phyloP scores from a whole-genome alignment of 2,797 vertebrate genomes.

The Trichosurus vulpecula region DNA sequence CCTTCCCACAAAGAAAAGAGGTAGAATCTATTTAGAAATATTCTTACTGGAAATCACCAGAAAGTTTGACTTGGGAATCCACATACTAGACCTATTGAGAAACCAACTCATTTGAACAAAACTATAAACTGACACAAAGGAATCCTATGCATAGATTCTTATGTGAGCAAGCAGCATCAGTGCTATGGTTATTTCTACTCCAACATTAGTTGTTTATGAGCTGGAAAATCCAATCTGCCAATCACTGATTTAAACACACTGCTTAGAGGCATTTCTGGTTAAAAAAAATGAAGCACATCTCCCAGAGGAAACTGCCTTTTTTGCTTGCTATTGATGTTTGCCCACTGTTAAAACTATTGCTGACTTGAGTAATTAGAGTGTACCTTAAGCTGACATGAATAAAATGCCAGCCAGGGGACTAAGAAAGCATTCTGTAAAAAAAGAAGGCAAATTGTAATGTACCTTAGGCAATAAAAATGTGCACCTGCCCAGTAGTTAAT shows the following conservation, averaged over 20 bases:
- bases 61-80: slow-evolving; percentile 20
- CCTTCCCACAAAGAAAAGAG: slow-evolving; percentile 24
- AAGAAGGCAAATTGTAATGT: background rate
- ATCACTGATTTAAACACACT: background rate
- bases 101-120: background rate
- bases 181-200: slow-evolving; percentile 41
- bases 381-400: background rate
- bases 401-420: background rate
- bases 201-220: slow-evolving; percentile 32
- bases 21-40: slow-evolving; percentile 20
- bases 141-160: background rate
- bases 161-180: background rate
- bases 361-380: background rate
- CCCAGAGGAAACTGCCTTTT: background rate
- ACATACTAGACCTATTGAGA: slow-evolving; percentile 1
- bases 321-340: background rate
- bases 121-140: background rate
- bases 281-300: background rate
- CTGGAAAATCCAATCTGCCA: slow-evolving; percentile 6
- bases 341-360: background rate
- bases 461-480: background rate
- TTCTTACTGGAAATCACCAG: slow-evolving; percentile 7
- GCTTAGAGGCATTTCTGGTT: slow-evolving; percentile 1
- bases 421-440: background rate
- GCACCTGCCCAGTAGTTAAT: background rate